Base-by-base conservation (phyloP, 2,113 vertebrate genomes). In the Solea senegalensis region DNA sequence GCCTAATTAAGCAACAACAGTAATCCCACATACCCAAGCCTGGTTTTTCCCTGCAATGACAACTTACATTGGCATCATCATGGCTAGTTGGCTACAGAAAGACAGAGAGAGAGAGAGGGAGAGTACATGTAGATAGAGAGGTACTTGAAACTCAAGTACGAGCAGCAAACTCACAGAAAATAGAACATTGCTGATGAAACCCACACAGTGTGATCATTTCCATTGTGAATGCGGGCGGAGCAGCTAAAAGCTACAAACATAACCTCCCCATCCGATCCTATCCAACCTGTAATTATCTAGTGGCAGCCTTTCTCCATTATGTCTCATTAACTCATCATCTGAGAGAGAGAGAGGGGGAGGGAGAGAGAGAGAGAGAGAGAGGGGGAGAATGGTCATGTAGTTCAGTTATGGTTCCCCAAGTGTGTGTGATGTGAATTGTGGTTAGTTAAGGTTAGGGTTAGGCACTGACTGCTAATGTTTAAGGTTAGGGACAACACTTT, bases 211-310 rank as follows among this genome's bases (percentile, higher is more conserved):
- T 1, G 13, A 46, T 75, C 3, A 72, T 78, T 69, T 69, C 58
- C 72, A 62, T 46, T 76, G 28, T 34, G 16, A 57, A 55, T 43
- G 54, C 63, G 43, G 43, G 61, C 43, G 27, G 46, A 65, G 55
- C 2, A 0, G 49, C 34, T 76, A 40, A 80, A 56, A 83, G 62
- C 43, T 62, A 27, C 53, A 78, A 78, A 72, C 61, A 65, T 45
- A 34, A 34, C 63, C 76, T 65, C 61, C 46, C 54, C 52, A 48
- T 57, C 63, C 57, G 40, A 69, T 76, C 65, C 27, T 3, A 39
- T 51, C 40, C 51, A 9, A 41, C 39, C 56, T 55, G 12, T 64
- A 60, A 51, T 49, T 56, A 60, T 46, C 61, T 54, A 66, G 45
- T 28, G 41, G 54, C 64, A 34, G 51, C 28, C 2, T 50, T 76